These are phyloP conservation scores for Diplodus puntazzo DNA, from an alignment of 2,797 vertebrate genomes.

Conservation along the genomic window DNA sequence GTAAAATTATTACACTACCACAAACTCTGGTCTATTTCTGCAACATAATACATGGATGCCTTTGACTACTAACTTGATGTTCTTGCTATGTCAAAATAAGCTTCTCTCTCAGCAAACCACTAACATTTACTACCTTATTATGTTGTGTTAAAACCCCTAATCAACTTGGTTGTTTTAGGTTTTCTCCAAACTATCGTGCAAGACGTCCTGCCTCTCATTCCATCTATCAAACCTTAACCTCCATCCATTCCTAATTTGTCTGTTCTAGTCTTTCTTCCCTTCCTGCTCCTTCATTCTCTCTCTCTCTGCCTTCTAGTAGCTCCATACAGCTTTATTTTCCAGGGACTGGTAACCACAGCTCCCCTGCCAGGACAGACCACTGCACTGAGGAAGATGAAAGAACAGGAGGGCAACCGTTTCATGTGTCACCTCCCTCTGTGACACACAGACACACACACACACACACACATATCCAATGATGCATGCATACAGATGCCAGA, in stretches of 20 bases:
- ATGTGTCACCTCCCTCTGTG: slow-evolving; percentile 74
- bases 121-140: no score
- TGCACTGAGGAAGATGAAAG: slow-evolving; percentile 83
- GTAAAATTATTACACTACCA: no score
- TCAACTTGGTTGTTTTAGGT: neutral
- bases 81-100: no score
- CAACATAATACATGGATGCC: no score
- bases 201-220: neutral
- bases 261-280: neutral
- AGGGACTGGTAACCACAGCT: slow-evolving; percentile 71
- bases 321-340: slow-evolving; percentile 64
- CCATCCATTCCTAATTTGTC: slow-evolving; percentile 11
- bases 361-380: slow-evolving; percentile 72
- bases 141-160: no score
- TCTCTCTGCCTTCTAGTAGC: slow-evolving; percentile 38
- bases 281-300: neutral
- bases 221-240: neutral
- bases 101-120: no score
- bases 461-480: slow-evolving; percentile 24
- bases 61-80: no score
- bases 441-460: slow-evolving; percentile 15
- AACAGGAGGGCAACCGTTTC: slow-evolving; percentile 78
- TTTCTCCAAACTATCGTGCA: neutral
- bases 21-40: no score
- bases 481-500: slow-evolving; percentile 44